Evolutionary conservation across 2,113 vertebrate genomes (phyloP).

Genomic region (Tamias sibiricus): DNA sequence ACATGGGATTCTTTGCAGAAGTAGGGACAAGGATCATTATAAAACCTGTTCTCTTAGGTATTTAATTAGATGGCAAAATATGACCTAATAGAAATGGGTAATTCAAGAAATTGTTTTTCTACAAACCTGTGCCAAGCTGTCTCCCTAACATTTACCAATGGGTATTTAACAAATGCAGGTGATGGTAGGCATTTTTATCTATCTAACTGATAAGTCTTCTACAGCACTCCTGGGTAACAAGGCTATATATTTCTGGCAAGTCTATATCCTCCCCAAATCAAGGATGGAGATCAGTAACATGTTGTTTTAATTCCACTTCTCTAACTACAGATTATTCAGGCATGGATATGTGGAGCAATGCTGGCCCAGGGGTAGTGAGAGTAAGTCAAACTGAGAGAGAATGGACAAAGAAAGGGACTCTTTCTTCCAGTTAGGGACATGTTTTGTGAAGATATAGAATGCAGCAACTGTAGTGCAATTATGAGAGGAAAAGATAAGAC

Average conservation of each 20-base stretch:
- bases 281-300: neutral
- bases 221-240: neutral
- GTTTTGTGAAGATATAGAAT: neutral
- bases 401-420: neutral
- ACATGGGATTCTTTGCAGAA: neutral
- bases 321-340: neutral
- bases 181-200: neutral
- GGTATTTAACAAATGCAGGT: neutral
- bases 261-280: neutral
- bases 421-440: neutral
- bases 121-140: neutral
- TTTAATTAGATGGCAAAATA: neutral
- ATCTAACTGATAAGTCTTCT: neutral
- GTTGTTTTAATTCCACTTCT: neutral
- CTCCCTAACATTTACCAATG: neutral
- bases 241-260: neutral
- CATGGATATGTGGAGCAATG: neutral
- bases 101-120: neutral
- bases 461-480: neutral
- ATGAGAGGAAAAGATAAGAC: neutral
- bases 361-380: neutral
- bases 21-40: neutral
- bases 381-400: neutral
- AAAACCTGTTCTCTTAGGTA: neutral
- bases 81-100: neutral